Base-by-base conservation (phyloP, 2,113 vertebrate species). In the Halichoerus grypus region DNA sequence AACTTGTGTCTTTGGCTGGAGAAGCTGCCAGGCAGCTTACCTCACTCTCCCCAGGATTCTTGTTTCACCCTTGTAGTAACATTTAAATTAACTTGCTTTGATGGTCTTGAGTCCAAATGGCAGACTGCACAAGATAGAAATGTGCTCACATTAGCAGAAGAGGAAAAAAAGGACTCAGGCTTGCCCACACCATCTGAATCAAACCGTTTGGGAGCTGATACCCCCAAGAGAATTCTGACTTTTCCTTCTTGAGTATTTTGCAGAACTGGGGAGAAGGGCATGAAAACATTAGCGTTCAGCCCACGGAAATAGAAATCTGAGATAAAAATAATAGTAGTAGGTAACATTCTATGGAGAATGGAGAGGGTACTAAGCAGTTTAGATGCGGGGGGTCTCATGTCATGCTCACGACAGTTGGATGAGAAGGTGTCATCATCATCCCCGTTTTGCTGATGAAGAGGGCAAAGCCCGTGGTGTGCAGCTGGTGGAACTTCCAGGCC, bases 21-120 rank as follows among this genome's bases (percentile, higher is more conserved):
- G 51, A 83, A 90, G 94, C 74, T 33, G 76, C 71, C 77, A 46
- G 82, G 46, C 13, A 83, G 72, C 49, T 96, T 92, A 92, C 92
- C 87, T 97, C 21, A 9, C 6, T 91, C 63, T 94, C 84, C 65
- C 51, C 57, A 88, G 92, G 31, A 92, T 74, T 97, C 83, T 69
- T 92, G 80, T 77, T 95, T 94, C 49, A 71, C 7, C 42, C 59
- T 92, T 85, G 77, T 72, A 71, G 61, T 85, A 79, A 91, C 87
- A 83, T 92, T 97, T 69, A 97, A 94, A 90, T 96, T 55, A 90
- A 86, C 46, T 94, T 94, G 49, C 76, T 95, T 81, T 76, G 79
- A 91, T 94, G 81, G 36, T 84, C 69, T 93, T 33, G n/a, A 53
- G 80, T 90, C 39, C 51, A 74, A 21, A 49, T 31, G 87, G 77